Evolutionary conservation across 1,140 invertebrate species (phyloP).

Genomic region (Bombus vancouverensis): DNA sequence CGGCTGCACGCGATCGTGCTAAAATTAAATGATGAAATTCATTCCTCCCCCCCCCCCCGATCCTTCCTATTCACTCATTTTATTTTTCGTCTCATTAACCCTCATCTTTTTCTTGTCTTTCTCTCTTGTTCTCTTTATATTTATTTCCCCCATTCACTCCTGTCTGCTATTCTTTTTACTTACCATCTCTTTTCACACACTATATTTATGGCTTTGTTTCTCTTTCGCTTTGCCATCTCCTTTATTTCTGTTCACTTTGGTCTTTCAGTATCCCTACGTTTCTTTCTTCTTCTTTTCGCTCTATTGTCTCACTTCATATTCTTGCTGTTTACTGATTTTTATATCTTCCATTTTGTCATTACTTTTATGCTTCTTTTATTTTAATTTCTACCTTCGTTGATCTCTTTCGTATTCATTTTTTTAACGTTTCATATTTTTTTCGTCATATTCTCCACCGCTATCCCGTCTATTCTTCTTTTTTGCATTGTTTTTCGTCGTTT

Average conservation of each 20-base stretch:
- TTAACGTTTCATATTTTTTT: neutral
- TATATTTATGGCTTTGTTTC: neutral
- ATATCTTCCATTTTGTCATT: neutral
- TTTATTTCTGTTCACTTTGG: neutral
- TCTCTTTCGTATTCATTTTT: neutral
- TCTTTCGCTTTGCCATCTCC: neutral
- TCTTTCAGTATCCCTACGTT: neutral
- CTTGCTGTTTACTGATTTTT: neutral
- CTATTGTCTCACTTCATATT: neutral
- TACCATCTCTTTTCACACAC: neutral
- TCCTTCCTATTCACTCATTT: neutral
- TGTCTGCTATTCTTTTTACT: neutral
- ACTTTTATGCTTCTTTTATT: neutral
- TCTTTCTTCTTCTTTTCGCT: neutral
- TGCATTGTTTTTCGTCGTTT: neutral
- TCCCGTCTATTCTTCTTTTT: neutral
- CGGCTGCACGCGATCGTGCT: constrained; percentile 61
- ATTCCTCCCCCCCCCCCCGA: neutral
- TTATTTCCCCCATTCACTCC: neutral
- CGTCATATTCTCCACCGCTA: neutral
- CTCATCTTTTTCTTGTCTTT: neutral
- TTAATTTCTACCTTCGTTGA: neutral
- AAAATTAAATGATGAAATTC: constrained; percentile 60
- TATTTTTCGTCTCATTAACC: neutral
- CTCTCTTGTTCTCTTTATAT: neutral